Evolutionary conservation across 2,113 vertebrate species (phyloP), one percentile per base, ranked within the genome.

Genomic region (Poeciliopsis turrubarensis): DNA sequence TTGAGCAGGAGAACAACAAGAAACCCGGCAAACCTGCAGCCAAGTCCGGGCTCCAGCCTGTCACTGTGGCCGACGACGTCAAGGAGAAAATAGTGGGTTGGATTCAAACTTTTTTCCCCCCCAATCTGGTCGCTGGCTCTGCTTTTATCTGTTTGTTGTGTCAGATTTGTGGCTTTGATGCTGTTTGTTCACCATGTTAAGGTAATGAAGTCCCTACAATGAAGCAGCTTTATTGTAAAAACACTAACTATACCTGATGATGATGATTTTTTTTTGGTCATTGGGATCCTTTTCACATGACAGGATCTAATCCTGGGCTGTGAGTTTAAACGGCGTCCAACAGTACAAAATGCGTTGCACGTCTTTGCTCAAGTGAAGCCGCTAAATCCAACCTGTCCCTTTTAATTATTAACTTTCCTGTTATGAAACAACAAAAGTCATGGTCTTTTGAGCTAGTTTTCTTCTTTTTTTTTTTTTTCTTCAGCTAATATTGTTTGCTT

Each of bases 1-100:
- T 73, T 14, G 95, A 95, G 77, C 94, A 95, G 81, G 95, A 95
- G 81, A 95, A 95, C 87, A 92, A 94, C 72, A 95, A 95, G 89
- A 95, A 95, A 78, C 86, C 93, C 0, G 94, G 94, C 6, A 94
- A 91, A 51, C 91, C 91, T 2, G 73, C 91, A 0, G 34, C 89
- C n/a, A 95, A 95, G 89, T 85, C 93, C 0, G 92, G 93, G 3
- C 91, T 95, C 5, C 94, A 95, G 80, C 94, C 94, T 0, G 93
- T 95, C 73, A 96, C 94, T 7, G 96, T 97, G 75, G 94, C 95
- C 0, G 96, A 96, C 1, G 96, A 96, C 60, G 93, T 94, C 78
- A 97, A 96, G 77, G 96, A 97, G 86, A 96, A 96, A 92, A 96
- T 97, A 37, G 96, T 98, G 89, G 88, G 94, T 82, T 87, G 77